Evolutionary conservation across 2,888 invertebrate species (phyloP), one percentile per base, ranked within the genome.

Genomic region (Erebia epiphron): DNA sequence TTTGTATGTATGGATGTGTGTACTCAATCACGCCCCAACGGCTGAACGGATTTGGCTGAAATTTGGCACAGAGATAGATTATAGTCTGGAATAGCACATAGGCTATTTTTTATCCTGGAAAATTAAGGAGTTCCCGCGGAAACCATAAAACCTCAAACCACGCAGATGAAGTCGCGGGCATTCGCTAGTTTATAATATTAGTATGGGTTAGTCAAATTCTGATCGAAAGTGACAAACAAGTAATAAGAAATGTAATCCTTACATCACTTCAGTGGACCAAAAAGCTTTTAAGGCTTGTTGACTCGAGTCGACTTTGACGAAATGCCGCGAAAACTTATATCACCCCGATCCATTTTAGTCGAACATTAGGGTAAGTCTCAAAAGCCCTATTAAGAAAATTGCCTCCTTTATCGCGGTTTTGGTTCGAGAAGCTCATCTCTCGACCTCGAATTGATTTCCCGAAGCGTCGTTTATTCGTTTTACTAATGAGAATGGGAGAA

Each of bases 301-400:
- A 73, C 70, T 70, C 67, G 18, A 46, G 49, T 58, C 26, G 67
- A 67, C 67, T 7, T 67, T 67, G 67, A 73, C 52, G 70, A 70
- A 60, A 70, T 21, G 58, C 57, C 72, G 64, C 70, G 67, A 58
- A 69, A 63, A 67, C 70, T 73, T 70, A 70, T 73, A 73, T 67
- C 72, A 64, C 58, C 43, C 35, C 70, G 69, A 73, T 76, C 71
- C 72, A 73, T 75, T 75, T 70, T 71, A 68, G 73, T 73, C 64
- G 67, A 68, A 73, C 76, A 72, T 75, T 77, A 73, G 72, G 70
- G 70, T 74, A 71, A 73, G 70, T 69, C 75, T 73, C 73, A 62
- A 57, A 72, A 76, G 70, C 61, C 71, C 73, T 76, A 75, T 76
- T 76, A 74, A 73, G 74, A 70, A 76, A 76, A 77, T 77, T 75